These are phyloP conservation scores for Sarcophilus harrisii DNA, from an alignment of 2,797 vertebrate species.

Conservation along the genomic window DNA sequence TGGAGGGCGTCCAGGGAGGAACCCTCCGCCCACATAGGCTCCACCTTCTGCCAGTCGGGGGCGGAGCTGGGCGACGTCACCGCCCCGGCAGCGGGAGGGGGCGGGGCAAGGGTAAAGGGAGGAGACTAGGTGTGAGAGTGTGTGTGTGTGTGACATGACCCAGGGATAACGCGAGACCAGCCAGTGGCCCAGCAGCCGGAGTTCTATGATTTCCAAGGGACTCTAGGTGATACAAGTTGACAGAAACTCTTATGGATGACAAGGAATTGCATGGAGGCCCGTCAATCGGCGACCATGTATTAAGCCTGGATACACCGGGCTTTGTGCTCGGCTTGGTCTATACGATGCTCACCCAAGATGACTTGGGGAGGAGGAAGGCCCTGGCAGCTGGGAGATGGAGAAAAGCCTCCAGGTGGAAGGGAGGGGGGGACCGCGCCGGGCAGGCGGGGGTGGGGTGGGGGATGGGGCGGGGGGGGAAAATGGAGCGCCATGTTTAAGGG, in stretches of 20 bases:
- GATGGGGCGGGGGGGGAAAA: neutral
- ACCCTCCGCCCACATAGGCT: neutral
- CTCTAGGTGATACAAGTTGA: neutral
- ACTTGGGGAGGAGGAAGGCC: neutral
- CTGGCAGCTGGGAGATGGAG: fast-evolving
- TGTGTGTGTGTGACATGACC: neutral
- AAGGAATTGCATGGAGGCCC: neutral
- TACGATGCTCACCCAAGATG: neutral
- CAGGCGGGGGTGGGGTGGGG: too few species aligned
- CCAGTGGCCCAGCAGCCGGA: neutral
- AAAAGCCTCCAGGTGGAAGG: neutral
- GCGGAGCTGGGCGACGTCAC: neutral
- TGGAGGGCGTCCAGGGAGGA: neutral
- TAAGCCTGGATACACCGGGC: neutral
- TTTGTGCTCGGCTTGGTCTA: neutral
- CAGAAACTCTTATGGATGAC: neutral
- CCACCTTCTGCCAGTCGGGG: neutral
- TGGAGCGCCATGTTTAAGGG: neutral
- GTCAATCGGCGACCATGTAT: neutral
- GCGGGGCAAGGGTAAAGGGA: neutral
- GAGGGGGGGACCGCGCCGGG: neutral
- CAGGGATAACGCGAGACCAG: neutral
- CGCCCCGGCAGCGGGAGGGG: neutral
- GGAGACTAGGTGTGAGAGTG: neutral
- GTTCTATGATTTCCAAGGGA: neutral